These are phyloP conservation scores for Bugula neritina DNA, from an alignment of 2,888 invertebrate genomes.

Conservation along the genomic window DNA sequence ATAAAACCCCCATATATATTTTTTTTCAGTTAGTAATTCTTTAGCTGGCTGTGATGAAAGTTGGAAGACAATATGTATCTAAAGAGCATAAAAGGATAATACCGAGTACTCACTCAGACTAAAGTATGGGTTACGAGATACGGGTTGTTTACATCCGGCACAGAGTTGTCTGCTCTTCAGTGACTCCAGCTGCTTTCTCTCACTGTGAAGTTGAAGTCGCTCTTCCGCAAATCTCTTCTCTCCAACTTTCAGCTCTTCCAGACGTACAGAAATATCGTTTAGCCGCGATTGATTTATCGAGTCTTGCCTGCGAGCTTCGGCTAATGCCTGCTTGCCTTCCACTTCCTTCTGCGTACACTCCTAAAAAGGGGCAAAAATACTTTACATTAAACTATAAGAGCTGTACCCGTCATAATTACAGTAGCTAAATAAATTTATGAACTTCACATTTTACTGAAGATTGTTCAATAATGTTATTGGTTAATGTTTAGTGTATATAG, in stretches of 20 bases:
- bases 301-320: neutral
- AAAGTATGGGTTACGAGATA: slow-evolving; percentile 31
- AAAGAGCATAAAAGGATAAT: too few species aligned
- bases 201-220: slow-evolving; percentile 42
- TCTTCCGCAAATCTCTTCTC: slow-evolving; percentile 36
- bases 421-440: neutral
- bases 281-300: slow-evolving; percentile 2
- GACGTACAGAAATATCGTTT: neutral
- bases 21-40: too few species aligned
- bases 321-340: slow-evolving; percentile 1
- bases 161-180: slow-evolving; percentile 36
- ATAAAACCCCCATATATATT: too few species aligned
- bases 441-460: too few species aligned
- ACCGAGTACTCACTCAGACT: slow-evolving; percentile 2
- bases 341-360: neutral
- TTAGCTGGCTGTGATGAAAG: too few species aligned
- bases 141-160: slow-evolving; percentile 43
- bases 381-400: neutral
- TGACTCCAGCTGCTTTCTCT: slow-evolving; percentile 42
- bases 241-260: slow-evolving; percentile 1
- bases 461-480: too few species aligned
- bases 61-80: neutral
- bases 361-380: neutral
- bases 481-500: too few species aligned
- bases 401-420: neutral